Evolutionary conservation across 2,113 vertebrate genomes (phyloP).

Genomic region (Diphyllodes magnificus): DNA sequence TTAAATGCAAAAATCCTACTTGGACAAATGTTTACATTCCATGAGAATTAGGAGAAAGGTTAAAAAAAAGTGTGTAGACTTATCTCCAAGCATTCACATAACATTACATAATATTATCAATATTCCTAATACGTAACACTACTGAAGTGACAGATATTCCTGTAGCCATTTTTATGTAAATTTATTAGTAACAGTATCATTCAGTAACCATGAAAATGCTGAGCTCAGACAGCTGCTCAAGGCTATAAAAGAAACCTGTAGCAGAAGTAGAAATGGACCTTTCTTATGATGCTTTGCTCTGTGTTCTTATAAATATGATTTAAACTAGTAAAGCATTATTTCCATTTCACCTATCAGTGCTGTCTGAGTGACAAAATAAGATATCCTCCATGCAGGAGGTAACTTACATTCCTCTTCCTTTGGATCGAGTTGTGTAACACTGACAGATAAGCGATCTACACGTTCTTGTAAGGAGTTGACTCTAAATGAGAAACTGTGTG

Average conservation of each 20-base stretch:
- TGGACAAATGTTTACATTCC: not conserved
- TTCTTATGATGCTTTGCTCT: not conserved
- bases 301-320: not conserved
- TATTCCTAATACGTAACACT: not conserved
- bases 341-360: not conserved
- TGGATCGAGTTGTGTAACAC: slow-evolving; percentile 96
- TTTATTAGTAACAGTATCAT: not conserved
- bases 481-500: slow-evolving; percentile 96
- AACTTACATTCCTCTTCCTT: slow-evolving; percentile 98
- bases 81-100: not conserved
- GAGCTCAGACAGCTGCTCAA: not conserved
- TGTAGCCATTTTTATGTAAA: not conserved
- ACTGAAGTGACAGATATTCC: not conserved
- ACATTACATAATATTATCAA: not conserved
- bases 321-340: not conserved
- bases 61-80: not conserved
- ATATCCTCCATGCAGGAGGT: not conserved
- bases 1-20: not conserved
- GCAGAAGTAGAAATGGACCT: not conserved
- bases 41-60: not conserved
- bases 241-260: not conserved
- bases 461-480: slow-evolving; percentile 98
- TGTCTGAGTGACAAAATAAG: not conserved
- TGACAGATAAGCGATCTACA: slow-evolving; percentile 95
- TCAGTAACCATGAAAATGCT: not conserved